A percentile compares a stretch with the other conserved stretches of the same genome.
These are phyloP conservation scores for Sternotherus odoratus DNA, from an alignment of 2,797 vertebrate genomes.

Conservation along the genomic window DNA sequence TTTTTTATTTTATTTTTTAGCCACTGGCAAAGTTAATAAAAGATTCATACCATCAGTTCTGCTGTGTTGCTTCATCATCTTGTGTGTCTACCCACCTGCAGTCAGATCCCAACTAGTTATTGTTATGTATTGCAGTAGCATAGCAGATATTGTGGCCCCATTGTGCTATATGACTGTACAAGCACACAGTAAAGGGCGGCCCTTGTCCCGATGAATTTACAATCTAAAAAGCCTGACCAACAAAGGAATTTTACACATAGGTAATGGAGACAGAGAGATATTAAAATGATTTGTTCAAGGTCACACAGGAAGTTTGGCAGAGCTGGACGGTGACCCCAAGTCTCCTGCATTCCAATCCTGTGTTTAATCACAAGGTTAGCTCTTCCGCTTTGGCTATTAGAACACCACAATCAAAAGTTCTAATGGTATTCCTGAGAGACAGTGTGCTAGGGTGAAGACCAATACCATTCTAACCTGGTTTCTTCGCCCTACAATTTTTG, in stretches of 20 bases:
- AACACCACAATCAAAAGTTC: background rate
- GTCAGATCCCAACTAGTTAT: background rate
- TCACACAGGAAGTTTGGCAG: background rate
- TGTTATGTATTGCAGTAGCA: background rate
- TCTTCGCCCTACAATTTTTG: constrained; percentile 48
- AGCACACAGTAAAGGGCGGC: background rate
- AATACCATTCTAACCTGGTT: background rate
- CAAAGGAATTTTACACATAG: background rate
- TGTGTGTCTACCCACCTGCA: background rate
- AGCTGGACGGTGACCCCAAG: background rate
- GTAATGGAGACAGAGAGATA: background rate
- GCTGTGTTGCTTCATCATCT: background rate
- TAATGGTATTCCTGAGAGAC: background rate
- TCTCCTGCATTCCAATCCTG: background rate
- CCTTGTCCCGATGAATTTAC: background rate
- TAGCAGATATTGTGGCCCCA: background rate
- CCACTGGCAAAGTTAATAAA: background rate
- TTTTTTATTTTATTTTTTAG: background rate
- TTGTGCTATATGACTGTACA: background rate
- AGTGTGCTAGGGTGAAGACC: background rate
- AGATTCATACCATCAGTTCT: background rate
- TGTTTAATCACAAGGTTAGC: background rate
- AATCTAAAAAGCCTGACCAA: background rate
- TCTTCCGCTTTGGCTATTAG: background rate
- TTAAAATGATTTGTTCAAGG: background rate